Evolutionary conservation across 2,888 invertebrate genomes (phyloP), one percentile per base, ranked within the genome.

Genomic region (Rhogogaster chlorosoma): DNA sequence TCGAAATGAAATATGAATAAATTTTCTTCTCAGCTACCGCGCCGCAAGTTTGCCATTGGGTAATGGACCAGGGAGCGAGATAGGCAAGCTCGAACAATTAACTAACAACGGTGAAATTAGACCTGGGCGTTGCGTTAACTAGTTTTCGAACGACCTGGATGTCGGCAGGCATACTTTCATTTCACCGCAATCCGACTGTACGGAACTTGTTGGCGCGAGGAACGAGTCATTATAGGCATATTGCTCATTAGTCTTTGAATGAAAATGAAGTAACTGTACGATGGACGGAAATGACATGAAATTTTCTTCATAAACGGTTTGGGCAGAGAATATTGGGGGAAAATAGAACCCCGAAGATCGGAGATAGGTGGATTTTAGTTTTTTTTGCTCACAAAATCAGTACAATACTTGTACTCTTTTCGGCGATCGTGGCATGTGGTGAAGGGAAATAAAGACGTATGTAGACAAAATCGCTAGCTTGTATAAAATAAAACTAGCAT

Each of bases 71-170:
- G 29, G 18, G 3, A 49, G 26, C 22, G 18, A 53, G 29, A 45
- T 22, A 53, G 38, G 49, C 18, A 45, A 22, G n/a, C 7, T 10
- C 5, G 22, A 22, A 29, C 82, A 29, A 83, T 83, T 42, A 67
- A 83, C 82, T 42, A 83, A 83, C 82, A 67, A 83, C 82, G 82
- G 82, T 83, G 82, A 83, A 83, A 83, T 83, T 83, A 67, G 67
- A 15, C n/a, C 80, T 38, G 67, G 26, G 45, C 45, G 67, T 83
- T 83, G 67, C 82, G 82, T 83, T 67, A 83, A 67, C 82, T 67
- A 83, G 82, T 83, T 83, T 83, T 83, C 82, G 42, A 67, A 83
- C 67, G 82, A 83, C 82, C 82, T 83, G 45, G 67, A 67, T 83
- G 45, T 42, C 67, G 32, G 57, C 29, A 61, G 38, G 3, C 80